Conservation (phyloP, 2,888 invertebrate genomes). For the Poecilobothrus nobilitatus region DNA sequence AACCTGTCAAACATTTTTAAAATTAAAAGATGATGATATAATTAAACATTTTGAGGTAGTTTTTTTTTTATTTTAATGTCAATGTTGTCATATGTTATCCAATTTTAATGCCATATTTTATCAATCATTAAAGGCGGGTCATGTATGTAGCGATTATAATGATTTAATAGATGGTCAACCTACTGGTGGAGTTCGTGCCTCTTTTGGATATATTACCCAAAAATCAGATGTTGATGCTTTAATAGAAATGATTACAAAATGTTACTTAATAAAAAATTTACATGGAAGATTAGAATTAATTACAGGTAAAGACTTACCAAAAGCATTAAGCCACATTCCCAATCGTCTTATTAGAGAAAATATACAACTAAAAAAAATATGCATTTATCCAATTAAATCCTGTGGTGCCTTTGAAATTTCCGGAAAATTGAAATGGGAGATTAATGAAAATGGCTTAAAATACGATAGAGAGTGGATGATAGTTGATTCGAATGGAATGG, state of each 20-base stretch:
- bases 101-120: constrained; percentile 9
- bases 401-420: constrained; percentile 68
- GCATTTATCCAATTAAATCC: constrained; percentile 84
- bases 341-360: constrained; percentile 26
- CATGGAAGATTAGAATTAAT: constrained; percentile 29
- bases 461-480: constrained; percentile 95
- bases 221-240: constrained; percentile 61
- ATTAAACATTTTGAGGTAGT: constrained; percentile 62
- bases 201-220: constrained; percentile 86
- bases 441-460: constrained; percentile 68
- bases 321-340: constrained; percentile 30
- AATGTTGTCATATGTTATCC: neutral
- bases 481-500: constrained; percentile 67
- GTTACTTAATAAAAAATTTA: constrained; percentile 51
- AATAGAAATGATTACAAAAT: constrained; percentile 63
- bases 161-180: constrained; percentile 80
- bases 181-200: constrained; percentile 84
- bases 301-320: constrained; percentile 29
- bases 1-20: constrained; percentile 76
- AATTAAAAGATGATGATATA: constrained; percentile 59
- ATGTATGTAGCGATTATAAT: constrained; percentile 81
- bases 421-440: constrained; percentile 54
- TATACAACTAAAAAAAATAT: constrained; percentile 45
- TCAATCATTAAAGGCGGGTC: constrained; percentile 69
- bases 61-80: neutral